Evolutionary conservation across 1,140 invertebrate genomes (phyloP).

Genomic region (Procambarus virginalis): DNA sequence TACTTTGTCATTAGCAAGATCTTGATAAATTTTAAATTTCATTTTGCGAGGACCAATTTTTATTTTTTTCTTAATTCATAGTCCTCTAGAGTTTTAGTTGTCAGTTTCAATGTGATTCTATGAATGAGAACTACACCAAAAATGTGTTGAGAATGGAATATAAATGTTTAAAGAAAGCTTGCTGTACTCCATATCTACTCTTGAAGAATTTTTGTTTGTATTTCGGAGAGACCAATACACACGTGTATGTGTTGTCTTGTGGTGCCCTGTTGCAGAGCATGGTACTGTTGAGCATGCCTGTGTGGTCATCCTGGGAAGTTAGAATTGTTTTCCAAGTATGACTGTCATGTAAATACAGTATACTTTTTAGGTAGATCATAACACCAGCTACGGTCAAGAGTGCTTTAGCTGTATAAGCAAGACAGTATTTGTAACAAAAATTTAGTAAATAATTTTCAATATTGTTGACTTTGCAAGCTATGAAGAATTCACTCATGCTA

Average conservation of each 20-base stretch:
- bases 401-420: background rate
- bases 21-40: background rate
- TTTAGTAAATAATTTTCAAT: background rate
- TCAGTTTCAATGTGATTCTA: background rate
- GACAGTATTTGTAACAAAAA: background rate
- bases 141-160: conserved; percentile 13
- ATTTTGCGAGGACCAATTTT: background rate
- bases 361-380: background rate
- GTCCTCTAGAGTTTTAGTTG: background rate
- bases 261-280: conserved; percentile 24
- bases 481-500: background rate
- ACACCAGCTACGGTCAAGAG: background rate
- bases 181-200: conserved; percentile 46
- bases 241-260: conserved; percentile 18
- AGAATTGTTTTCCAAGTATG: too few relatives aligned
- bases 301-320: too few relatives aligned
- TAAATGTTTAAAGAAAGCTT: conserved; percentile 20
- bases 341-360: background rate
- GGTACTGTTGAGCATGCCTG: background rate
- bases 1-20: background rate
- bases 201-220: conserved; percentile 41
- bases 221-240: conserved; percentile 62
- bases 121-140: background rate
- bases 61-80: background rate
- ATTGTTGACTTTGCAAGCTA: background rate